phyloP scores from a whole-genome alignment of 2,113 vertebrate genomes.

The Hemiprocne comata region DNA sequence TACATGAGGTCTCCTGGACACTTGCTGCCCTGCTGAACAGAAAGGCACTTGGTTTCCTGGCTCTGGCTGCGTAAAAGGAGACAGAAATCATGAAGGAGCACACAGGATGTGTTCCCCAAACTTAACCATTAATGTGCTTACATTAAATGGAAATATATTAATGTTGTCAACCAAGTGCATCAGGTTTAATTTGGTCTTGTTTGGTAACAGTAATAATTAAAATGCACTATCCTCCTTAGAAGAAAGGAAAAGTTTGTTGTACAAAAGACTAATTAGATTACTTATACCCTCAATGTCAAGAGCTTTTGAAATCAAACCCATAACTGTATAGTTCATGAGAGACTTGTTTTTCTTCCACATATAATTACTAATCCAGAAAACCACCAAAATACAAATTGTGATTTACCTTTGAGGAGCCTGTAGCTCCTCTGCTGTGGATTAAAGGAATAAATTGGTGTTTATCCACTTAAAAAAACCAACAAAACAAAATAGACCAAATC shows the following conservation, averaged over 20 bases:
- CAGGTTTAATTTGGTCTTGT: neutral
- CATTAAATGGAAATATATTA: neutral
- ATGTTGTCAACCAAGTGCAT: neutral
- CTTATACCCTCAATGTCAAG: neutral
- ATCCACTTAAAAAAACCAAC: neutral
- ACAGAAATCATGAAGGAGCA: neutral
- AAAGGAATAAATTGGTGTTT: neutral
- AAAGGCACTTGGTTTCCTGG: neutral
- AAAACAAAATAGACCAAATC: too few relatives aligned
- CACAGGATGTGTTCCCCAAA: neutral
- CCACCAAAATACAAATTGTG: neutral
- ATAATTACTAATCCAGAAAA: constrained; percentile 3
- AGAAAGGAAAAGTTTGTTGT: neutral
- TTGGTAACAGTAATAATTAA: neutral
- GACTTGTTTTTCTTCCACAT: neutral
- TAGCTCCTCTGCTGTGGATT: neutral
- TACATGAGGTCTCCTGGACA: neutral
- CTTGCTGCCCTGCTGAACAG: neutral
- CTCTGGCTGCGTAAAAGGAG: neutral
- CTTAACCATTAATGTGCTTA: neutral
- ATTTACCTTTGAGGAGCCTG: neutral
- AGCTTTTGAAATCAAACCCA: constrained; percentile 23
- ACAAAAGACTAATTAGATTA: constrained; percentile 5
- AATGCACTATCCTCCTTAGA: neutral
- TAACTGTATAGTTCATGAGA: neutral